Base-by-base conservation (phyloP, 2,797 vertebrate species). In the Dryobates pubescens region DNA sequence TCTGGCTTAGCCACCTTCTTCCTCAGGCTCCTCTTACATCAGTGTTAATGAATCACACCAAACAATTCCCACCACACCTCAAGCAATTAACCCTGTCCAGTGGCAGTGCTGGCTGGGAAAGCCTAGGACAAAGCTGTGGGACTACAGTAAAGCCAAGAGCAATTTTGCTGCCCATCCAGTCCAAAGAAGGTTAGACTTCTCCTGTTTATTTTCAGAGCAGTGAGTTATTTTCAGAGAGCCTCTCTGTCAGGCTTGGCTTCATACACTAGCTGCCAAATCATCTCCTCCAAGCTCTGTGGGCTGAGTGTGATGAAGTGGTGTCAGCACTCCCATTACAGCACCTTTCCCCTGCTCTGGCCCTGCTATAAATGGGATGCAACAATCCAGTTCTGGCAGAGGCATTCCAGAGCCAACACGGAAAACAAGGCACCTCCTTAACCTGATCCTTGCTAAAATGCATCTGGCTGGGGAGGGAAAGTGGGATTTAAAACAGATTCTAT, bases 321-420 rank as follows among this genome's bases (percentile, higher is more conserved):
- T 88, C 64, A 92, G 92, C 51, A 47, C 65, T 90, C 83, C 84
- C 79, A 95, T 91, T 94, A 91, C 74, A 64, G 67, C 79, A 70
- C 80, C 64, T 56, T 83, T 73, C 61, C 68, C 45, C 63, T 65
- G 54, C 72, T 88, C 86, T 62, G 76, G 72, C 19, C 47, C 30
- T 7, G 0, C 47, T 87, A 41, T 34, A 93, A 83, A 87, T 41
- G 51, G 61, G 58, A 82, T 27, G n/a, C 81, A 65, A 92, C 91
- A 95, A 62, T n/a, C 56, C 78, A 69, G 54, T 89, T 81, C 77
- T 91, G 71, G 74, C 82, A 91, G 87, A 93, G 88, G 45, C 41
- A 30, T 65, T 92, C 13, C 41, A 58, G 9, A 88, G 32, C 49
- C 27, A 49, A 17, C 45, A 65, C 30, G 53, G 68, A 91, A 94